Evolutionary conservation across 2,113 vertebrate genomes (phyloP).

Genomic region (Numenius arquata): DNA sequence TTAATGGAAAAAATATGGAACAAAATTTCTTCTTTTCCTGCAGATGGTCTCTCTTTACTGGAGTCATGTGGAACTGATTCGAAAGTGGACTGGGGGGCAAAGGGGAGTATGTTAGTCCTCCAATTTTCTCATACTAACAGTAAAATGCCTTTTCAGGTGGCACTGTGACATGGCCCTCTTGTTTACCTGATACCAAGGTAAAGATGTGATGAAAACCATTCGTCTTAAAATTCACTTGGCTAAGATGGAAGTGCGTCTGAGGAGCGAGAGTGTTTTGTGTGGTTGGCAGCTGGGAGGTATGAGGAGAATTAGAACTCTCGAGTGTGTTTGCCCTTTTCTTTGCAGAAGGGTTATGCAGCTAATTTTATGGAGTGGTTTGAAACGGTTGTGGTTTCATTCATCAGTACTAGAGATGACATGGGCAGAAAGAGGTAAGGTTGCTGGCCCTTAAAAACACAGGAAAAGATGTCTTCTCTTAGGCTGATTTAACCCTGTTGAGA

Average conservation of each 20-base stretch:
- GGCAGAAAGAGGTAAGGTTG: background rate
- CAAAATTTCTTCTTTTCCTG: background rate
- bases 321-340: background rate
- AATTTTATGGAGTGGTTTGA: background rate
- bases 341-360: background rate
- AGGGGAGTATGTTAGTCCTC: background rate
- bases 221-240: background rate
- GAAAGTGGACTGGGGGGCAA: background rate
- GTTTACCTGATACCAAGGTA: background rate
- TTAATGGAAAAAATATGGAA: background rate
- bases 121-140: background rate
- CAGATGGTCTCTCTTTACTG: background rate
- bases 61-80: background rate
- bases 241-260: background rate
- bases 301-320: background rate
- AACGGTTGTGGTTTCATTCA: background rate
- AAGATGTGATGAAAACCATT: background rate
- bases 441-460: background rate
- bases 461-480: background rate
- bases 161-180: background rate
- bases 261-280: background rate
- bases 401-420: background rate
- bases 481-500: background rate
- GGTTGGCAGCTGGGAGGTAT: background rate
- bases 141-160: background rate